Evolutionary conservation across 2,888 invertebrate genomes (phyloP).

Genomic region (Biston betularia): DNA sequence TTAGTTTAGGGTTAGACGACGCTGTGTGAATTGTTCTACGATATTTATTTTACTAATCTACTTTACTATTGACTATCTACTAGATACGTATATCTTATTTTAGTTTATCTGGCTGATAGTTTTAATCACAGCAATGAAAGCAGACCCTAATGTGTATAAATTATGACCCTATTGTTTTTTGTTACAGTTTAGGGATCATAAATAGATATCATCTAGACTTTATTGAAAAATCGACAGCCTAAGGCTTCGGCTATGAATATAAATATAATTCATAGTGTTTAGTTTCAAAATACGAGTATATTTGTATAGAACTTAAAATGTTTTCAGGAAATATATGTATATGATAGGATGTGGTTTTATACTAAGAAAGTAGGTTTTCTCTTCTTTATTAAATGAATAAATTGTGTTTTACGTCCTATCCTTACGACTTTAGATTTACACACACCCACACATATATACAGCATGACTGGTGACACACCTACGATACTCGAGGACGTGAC

Average conservation of each 20-base stretch:
- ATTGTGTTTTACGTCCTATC: too few relatives aligned
- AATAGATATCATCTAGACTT: constrained; percentile 20
- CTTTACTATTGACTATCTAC: neutral
- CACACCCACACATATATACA: too few relatives aligned
- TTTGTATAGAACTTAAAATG: neutral
- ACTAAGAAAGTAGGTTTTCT: neutral
- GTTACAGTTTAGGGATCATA: constrained; percentile 16
- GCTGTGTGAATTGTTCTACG: too few relatives aligned
- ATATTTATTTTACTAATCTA: neutral
- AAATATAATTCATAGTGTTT: neutral
- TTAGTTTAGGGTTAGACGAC: too few relatives aligned
- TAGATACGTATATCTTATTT: neutral
- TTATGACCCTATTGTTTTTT: constrained; percentile 11
- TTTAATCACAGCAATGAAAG: neutral
- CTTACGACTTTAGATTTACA: too few relatives aligned
- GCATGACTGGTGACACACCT: too few relatives aligned
- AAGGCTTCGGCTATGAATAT: neutral
- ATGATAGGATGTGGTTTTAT: too few relatives aligned
- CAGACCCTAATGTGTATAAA: constrained; percentile 1
- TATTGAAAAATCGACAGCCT: constrained; percentile 24
- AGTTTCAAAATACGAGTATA: constrained; percentile 1
- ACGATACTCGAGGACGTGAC: too few relatives aligned
- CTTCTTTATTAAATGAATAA: too few relatives aligned
- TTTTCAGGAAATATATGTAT: too few relatives aligned
- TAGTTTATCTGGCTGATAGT: constrained; percentile 1